Conservation (phyloP, 2,113 vertebrate species). For the Cyprinodon variegatus region DNA sequence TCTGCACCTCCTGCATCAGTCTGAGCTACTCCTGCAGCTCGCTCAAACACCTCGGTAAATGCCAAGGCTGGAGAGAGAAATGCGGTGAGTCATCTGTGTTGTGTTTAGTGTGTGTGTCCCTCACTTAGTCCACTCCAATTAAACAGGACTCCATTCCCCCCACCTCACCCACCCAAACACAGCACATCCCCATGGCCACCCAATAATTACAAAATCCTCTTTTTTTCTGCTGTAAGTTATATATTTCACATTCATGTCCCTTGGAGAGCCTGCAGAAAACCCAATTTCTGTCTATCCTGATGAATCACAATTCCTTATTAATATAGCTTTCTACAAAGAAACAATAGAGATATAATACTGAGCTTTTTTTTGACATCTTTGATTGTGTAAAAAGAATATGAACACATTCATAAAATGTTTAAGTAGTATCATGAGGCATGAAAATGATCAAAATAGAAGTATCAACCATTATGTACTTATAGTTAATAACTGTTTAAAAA, state of each 20-base stretch:
- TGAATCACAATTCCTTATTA: background rate
- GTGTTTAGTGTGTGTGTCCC: slow-evolving; percentile 45
- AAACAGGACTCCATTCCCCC: slow-evolving; percentile 56
- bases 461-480: background rate
- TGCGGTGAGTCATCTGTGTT: slow-evolving; percentile 48
- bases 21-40: slow-evolving; percentile 2
- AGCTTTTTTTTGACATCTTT: no score
- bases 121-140: slow-evolving; percentile 68
- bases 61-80: slow-evolving; percentile 31
- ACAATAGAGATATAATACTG: background rate
- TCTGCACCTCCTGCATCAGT: background rate
- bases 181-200: slow-evolving; percentile 17
- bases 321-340: background rate
- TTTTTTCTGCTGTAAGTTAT: slow-evolving; percentile 20
- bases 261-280: background rate
- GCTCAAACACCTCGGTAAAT: slow-evolving; percentile 26
- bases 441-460: background rate
- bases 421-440: background rate
- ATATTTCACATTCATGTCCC: background rate
- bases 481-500: background rate
- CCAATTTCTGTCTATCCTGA: background rate
- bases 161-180: slow-evolving; percentile 14
- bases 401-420: background rate
- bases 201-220: slow-evolving; percentile 42
- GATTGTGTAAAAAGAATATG: background rate